Conservation (phyloP, 2,888 invertebrate genomes). For the Xiphydria camelus region DNA sequence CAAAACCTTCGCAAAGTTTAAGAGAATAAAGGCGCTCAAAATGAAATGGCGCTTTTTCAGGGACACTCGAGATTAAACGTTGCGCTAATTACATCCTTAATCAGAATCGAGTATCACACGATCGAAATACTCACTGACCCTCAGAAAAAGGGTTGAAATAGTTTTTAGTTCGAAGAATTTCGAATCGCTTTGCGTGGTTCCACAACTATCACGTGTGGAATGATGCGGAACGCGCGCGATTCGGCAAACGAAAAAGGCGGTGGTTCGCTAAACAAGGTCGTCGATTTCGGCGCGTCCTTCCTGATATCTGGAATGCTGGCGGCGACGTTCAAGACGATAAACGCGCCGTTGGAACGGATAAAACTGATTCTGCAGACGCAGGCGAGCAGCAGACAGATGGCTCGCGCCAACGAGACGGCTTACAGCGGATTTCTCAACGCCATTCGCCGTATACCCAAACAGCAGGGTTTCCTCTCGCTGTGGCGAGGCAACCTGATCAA, state of each 20-base stretch:
- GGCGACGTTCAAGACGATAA: slow-evolving; percentile 15
- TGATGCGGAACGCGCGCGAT: no score
- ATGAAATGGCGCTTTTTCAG: no score
- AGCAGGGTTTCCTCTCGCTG: slow-evolving; percentile 20
- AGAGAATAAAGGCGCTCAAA: no score
- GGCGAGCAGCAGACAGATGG: slow-evolving; percentile 20
- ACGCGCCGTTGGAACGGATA: slow-evolving; percentile 20
- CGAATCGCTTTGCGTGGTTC: no score
- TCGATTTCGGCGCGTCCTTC: slow-evolving; percentile 16
- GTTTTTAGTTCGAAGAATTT: no score
- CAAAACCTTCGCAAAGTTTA: no score
- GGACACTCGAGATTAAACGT: no score
- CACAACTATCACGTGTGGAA: no score
- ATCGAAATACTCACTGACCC: no score
- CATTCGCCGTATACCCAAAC: slow-evolving; percentile 13
- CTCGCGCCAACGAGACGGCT: not conserved
- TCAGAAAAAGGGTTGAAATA: no score
- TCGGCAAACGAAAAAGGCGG: not conserved
- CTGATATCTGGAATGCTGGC: slow-evolving; percentile 20
- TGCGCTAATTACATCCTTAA: no score
- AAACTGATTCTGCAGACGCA: slow-evolving; percentile 25
- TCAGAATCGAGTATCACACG: no score
- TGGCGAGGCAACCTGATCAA: slow-evolving; percentile 23
- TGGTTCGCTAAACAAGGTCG: not conserved
- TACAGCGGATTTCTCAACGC: slow-evolving; percentile 18